phyloP scores from a whole-genome alignment of 2,888 invertebrate genomes.

The Paralinhomoeus sp. region DNA sequence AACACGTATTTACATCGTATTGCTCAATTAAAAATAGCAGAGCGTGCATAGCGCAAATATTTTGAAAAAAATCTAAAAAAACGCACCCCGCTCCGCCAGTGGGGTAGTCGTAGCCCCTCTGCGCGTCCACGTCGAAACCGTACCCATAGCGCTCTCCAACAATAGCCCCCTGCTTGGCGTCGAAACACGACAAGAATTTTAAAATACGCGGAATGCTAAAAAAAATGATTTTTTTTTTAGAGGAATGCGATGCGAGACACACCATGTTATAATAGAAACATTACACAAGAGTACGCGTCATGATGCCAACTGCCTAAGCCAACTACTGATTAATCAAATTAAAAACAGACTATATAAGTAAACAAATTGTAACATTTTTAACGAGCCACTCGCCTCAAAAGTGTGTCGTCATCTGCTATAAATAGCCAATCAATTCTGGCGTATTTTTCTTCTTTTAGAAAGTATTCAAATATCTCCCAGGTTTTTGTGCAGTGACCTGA shows the following conservation, averaged over 20 bases:
- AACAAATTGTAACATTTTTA: not conserved
- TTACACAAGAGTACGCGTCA: too few relatives aligned
- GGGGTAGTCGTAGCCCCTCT: conserved; percentile 60
- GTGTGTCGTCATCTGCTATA: conserved; percentile 78
- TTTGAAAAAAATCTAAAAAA: not conserved
- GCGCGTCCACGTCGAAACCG: conserved; percentile 31
- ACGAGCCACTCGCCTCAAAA: conserved; percentile 44
- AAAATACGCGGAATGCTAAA: conserved; percentile 44
- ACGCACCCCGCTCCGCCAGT: conserved; percentile 46
- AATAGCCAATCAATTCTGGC: conserved; percentile 45
- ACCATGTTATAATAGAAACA: conserved; percentile 7
- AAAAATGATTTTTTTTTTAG: too few relatives aligned
- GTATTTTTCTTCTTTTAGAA: conserved; percentile 16
- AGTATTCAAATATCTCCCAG: conserved; percentile 45
- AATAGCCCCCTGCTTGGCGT: conserved; percentile 34
- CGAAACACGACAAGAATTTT: conserved; percentile 47
- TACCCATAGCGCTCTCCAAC: conserved; percentile 78
- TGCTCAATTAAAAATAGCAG: too few relatives aligned
- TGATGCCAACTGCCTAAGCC: too few relatives aligned
- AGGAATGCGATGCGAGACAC: conserved; percentile 13
- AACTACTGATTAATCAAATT: too few relatives aligned
- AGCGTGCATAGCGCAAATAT: too few relatives aligned
- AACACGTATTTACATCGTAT: too few relatives aligned
- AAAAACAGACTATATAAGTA: not conserved
- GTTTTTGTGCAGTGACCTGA: conserved; percentile 70